Percentiles rank a stretch among this genome's conserved stretches.
Conservation (phyloP, 2,888 invertebrate species). For the Theodoxus fluviatilis region DNA sequence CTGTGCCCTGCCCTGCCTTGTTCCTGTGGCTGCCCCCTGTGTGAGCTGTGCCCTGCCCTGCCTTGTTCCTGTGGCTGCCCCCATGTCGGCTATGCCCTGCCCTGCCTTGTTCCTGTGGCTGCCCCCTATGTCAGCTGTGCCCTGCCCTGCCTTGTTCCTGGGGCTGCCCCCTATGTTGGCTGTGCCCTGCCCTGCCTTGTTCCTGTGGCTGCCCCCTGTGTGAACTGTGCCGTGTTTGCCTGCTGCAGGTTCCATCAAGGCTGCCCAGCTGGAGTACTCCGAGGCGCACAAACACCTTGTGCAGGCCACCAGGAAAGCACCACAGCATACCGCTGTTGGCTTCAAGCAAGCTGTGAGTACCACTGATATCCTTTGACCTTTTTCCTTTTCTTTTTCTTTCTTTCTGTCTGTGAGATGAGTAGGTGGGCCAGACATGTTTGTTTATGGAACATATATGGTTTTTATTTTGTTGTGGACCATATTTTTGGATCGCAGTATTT, state of each 20-base stretch:
- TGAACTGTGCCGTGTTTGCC: too few species aligned
- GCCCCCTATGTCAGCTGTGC: too few species aligned
- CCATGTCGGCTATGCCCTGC: too few species aligned
- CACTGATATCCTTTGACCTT: neutral
- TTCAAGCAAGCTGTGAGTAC: conserved; percentile 89
- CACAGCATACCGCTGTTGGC: conserved; percentile 96
- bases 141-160: too few species aligned
- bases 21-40: too few species aligned
- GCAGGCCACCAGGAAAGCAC: conserved; percentile 92
- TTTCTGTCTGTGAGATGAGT: neutral
- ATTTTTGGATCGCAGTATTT: neutral
- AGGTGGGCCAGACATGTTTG: neutral
- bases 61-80: too few species aligned
- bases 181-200: too few species aligned
- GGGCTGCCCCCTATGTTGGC: too few species aligned
- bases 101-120: too few species aligned
- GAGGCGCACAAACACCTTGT: conserved; percentile 96
- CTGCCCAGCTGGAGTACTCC: conserved; percentile 96
- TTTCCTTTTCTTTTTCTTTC: neutral
- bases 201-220: too few species aligned
- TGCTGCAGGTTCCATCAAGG: conserved; percentile 86
- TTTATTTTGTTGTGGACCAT: neutral
- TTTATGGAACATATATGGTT: neutral
- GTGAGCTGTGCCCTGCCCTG: too few species aligned
- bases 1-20: too few species aligned